A percentile compares a stretch with the other conserved stretches of the same genome.
These are phyloP conservation scores for Trichomalopsis sarcophagae DNA, from an alignment of 1,140 invertebrate species.

Conservation along the genomic window DNA sequence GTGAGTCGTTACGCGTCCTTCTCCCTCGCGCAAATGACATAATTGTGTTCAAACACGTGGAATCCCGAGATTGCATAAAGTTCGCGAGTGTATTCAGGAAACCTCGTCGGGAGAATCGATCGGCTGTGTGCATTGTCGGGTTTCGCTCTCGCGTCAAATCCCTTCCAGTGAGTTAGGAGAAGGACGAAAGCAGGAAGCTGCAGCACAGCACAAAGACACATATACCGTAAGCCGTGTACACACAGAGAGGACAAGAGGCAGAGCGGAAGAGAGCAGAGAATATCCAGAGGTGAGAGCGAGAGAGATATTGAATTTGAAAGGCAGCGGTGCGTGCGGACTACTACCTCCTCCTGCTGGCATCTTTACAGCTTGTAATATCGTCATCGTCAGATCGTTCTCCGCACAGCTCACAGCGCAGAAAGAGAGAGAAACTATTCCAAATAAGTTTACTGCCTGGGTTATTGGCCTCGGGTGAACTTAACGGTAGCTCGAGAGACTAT, in stretches of 20 bases:
- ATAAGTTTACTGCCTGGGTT: constrained; percentile 53
- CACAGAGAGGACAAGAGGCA: not conserved
- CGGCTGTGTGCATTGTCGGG: not conserved
- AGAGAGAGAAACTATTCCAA: constrained; percentile 48
- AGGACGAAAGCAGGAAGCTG: not conserved
- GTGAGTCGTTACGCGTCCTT: not conserved
- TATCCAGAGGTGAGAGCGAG: not conserved
- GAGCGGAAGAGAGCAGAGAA: not conserved
- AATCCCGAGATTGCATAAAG: not conserved
- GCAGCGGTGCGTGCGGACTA: constrained; percentile 1
- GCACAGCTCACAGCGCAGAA: not conserved
- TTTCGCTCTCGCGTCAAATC: not conserved
- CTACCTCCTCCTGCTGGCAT: not conserved
- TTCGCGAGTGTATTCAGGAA: not conserved
- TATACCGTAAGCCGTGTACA: not conserved
- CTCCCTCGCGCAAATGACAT: not conserved
- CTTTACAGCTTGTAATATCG: constrained; percentile 38
- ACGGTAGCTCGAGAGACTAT: constrained; percentile 44
- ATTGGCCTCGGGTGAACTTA: constrained; percentile 55
- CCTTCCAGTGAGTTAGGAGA: too few species aligned
- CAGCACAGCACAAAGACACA: not conserved
- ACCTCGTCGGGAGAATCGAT: not conserved
- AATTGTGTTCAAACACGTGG: not conserved
- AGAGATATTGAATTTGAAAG: constrained; percentile 19
- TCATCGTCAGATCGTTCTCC: constrained; percentile 26